A percentile compares a stretch with the other conserved stretches of the same genome.
phyloP scores from a whole-genome alignment of 2,113 vertebrate genomes.

The Girardinichthys multiradiatus region DNA sequence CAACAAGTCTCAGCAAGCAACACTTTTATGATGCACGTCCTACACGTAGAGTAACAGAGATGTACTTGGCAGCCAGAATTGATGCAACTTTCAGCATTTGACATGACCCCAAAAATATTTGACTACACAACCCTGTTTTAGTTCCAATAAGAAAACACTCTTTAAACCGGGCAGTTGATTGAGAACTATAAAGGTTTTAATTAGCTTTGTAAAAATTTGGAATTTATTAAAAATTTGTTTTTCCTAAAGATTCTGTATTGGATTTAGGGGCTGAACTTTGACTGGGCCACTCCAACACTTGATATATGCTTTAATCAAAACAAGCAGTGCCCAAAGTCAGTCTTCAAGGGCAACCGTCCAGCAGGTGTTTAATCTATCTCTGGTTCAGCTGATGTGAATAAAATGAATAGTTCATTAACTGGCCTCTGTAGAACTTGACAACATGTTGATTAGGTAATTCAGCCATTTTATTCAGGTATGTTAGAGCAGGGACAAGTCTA shows the following conservation, averaged over 20 bases:
- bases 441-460: no score
- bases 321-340: background rate
- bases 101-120: background rate
- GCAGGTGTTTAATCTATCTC: no score
- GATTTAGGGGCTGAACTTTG: background rate
- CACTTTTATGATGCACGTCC: background rate
- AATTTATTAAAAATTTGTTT: background rate
- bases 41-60: background rate
- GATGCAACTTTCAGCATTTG: background rate
- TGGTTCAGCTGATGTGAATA: background rate
- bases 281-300: background rate
- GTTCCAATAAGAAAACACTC: background rate
- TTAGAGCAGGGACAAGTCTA: background rate
- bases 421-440: background rate
- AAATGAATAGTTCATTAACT: background rate
- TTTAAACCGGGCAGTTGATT: background rate
- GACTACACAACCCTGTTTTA: background rate
- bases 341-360: no score
- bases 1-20: conserved; percentile 15
- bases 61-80: background rate
- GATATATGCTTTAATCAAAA: background rate
- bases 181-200: no score
- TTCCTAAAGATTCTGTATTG: background rate
- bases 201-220: background rate
- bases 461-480: background rate